Evolutionary conservation across 2,113 vertebrate genomes (phyloP), one percentile per base, ranked within the genome.

Genomic region (Anoura caudifer): DNA sequence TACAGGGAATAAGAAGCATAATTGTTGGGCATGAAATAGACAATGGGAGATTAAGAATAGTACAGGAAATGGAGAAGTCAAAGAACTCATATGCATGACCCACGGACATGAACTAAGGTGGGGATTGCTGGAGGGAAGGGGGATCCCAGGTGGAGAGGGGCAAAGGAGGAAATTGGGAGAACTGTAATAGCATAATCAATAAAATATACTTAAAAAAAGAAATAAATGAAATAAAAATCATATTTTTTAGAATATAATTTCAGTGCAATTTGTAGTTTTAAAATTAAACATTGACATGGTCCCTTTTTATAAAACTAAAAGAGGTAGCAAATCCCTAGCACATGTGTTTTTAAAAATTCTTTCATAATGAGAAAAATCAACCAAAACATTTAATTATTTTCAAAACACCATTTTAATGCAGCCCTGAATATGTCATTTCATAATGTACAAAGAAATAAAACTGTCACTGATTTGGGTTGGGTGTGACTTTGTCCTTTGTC

Each of bases 401-500:
- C 4, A 36, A 67, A 80, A 67, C 33, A 52, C 6, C 41, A 0
- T 95, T 96, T 41, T 70, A 56, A 84, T 92, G 11, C 77, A 94
- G 38, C 2, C 45, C 72, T 96, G 77, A 90, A 70, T 52, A 36
- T 97, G 73, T 38, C 81, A 72, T 86, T 87, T 97, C 33, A 86
- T 47, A 93, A 89, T 59, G 5, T 31, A 47, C 65, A 59, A 93
- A 63, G 54, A 77, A 90, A 75, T 73, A 93, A 91, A 83, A 31
- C 20, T 75, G 65, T 90, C 67, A 79, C 36, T 65, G 82, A 1
- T 43, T 63, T 24, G 13, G 72, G 31, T 77, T 85, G 7, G 13
- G 38, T 52, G 54, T 94, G 90, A 75, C 61, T 77, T 96, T 88
- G 77, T 85, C 69, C 80, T 97, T 82, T 95, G 56, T 95, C 56